Evolutionary conservation across 2,888 invertebrate species (phyloP), one percentile per base, ranked within the genome.

Genomic region (Ornithoptera priamus): DNA sequence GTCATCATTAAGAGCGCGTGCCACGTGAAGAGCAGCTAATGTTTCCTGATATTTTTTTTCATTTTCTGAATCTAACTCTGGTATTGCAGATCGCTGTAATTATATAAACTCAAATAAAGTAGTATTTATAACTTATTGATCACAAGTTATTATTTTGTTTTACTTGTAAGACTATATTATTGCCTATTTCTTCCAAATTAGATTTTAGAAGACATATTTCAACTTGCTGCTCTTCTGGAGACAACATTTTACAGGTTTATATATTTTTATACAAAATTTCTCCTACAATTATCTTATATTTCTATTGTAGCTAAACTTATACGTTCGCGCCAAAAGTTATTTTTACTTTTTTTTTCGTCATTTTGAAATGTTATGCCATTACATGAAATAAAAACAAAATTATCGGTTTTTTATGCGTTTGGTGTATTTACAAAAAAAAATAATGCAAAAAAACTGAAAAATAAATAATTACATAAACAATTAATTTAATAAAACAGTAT

Each of bases 191-290:
- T 75, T 88, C 83, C 65, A 91, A 85, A 80, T 85, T 85, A 0
- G 79, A 83, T 76, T 90, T 89, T 1, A 90, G 73, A 67, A 89
- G 77, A 77, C 85, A 90, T 78, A 90, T 90, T 81, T 85, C 81
- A 65, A 89, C 76, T 81, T 91, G 89, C 74, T 88, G 89, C 70
- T 88, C 79, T 75, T 87, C 85, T 5, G 86, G 85, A 24, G 84
- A 81, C 77, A 83, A 85, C 91, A 91, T 91, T 53, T 53, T 53
- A 53, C n/a, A n/a, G 5, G 53, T 5, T 53, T 53, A 5, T n/a
- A n/a, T 53, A 53, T n/a, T 6, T 53, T 53, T 53, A 8, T 18
- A 8, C n/a, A 18, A 18, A 53, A 53, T 53, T 6, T 53, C n/a
- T 18, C n/a, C n/a, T 53, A 6, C 0, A n/a, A n/a, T 53, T 46